Conservation (phyloP, 2,797 vertebrate species). For the Heliangelus exortis region DNA sequence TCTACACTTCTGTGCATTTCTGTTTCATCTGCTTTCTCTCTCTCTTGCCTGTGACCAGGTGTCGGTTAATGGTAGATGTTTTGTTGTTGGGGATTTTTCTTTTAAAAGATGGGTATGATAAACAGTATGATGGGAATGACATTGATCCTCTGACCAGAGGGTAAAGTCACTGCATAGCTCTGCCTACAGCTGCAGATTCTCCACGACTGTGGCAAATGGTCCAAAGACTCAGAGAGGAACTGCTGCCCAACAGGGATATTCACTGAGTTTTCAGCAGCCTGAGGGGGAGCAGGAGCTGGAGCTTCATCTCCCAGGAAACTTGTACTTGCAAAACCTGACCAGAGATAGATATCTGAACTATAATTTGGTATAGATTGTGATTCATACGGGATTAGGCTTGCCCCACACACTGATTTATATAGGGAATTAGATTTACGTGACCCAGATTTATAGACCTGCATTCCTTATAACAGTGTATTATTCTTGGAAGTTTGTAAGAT, state of each 20-base stretch:
- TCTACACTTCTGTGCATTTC: neutral
- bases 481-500: neutral
- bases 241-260: neutral
- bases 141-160: neutral
- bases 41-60: neutral
- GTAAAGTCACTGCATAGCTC: neutral
- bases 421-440: neutral
- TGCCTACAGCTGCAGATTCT: neutral
- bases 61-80: neutral
- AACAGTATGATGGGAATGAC: neutral
- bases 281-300: neutral
- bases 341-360: neutral
- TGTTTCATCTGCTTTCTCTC: neutral
- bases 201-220: neutral
- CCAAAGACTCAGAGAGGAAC: neutral
- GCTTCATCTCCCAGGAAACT: neutral
- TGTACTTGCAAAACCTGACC: neutral
- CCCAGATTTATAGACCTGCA: neutral
- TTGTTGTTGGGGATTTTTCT: neutral
- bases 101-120: neutral
- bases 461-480: neutral
- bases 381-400: neutral
- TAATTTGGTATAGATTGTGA: neutral
- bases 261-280: neutral
- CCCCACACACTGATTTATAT: neutral